Percentiles rank a stretch among this genome's conserved stretches.
Evolutionary conservation across 2,888 invertebrate genomes (phyloP).

Genomic region (Elysia crispata): DNA sequence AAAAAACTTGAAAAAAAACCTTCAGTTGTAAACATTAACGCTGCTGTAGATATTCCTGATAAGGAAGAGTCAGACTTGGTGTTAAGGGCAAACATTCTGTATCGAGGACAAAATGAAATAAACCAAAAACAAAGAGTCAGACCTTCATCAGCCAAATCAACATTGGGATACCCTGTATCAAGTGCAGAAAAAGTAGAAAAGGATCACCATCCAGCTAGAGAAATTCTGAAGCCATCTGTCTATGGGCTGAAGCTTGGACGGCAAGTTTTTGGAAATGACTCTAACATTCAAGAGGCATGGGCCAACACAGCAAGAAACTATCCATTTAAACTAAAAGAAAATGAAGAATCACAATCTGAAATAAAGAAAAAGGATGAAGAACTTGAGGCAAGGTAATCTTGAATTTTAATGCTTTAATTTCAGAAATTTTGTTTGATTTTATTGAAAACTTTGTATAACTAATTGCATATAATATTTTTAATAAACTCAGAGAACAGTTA

Average conservation of each 20-base stretch:
- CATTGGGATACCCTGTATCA: background rate
- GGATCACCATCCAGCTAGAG: constrained; percentile 24
- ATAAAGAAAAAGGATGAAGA: background rate
- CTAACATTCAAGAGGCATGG: constrained; percentile 51
- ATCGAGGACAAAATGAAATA: background rate
- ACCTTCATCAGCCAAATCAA: constrained; percentile 23
- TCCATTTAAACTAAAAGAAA: constrained; percentile 35
- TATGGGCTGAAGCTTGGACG: constrained; percentile 58
- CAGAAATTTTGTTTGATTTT: too few species aligned
- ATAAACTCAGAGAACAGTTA: too few species aligned
- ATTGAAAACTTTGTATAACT: too few species aligned
- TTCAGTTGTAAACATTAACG: constrained; percentile 20
- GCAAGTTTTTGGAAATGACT: constrained; percentile 60
- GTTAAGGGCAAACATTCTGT: background rate
- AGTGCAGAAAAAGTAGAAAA: background rate
- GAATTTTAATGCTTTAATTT: background rate
- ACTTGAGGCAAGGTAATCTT: background rate
- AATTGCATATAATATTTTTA: too few species aligned
- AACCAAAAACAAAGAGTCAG: background rate
- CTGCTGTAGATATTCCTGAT: constrained; percentile 25
- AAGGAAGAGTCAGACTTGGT: constrained; percentile 13
- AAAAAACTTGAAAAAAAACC: background rate
- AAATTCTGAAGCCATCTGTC: constrained; percentile 58
- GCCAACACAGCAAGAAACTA: background rate
- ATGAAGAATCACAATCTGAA: background rate